These are phyloP conservation scores for Aplysia californica DNA, from an alignment of 1,140 invertebrate species.

Conservation along the genomic window DNA sequence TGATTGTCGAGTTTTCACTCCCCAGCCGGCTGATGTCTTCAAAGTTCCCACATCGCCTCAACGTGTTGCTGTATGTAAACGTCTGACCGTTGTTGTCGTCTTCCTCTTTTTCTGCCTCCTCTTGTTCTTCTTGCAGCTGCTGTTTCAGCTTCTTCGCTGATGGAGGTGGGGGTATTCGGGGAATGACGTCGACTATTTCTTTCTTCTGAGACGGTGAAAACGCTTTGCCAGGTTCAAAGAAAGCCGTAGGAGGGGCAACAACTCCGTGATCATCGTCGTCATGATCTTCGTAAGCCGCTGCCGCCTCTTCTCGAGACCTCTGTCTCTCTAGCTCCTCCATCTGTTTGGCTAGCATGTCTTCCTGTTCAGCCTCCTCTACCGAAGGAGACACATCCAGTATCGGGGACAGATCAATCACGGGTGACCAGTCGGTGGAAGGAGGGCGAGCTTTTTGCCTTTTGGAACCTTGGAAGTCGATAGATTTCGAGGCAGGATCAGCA, in stretches of 20 bases:
- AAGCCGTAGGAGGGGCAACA: not conserved
- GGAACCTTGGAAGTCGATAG: slow-evolving; percentile 63
- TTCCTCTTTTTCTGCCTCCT: slow-evolving; percentile 3
- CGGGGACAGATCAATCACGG: slow-evolving; percentile 70
- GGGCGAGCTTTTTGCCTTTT: slow-evolving; percentile 64
- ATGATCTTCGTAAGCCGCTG: slow-evolving; percentile 30
- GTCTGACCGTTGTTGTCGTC: slow-evolving; percentile 10
- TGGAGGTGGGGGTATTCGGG: slow-evolving; percentile 18
- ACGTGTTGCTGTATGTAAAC: slow-evolving; percentile 16
- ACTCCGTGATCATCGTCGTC: slow-evolving; percentile 43
- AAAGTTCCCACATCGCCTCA: slow-evolving; percentile 55
- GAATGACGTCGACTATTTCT: not conserved
- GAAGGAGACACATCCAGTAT: slow-evolving; percentile 71
- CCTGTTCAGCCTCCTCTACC: slow-evolving; percentile 69
- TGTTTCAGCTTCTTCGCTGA: slow-evolving; percentile 25
- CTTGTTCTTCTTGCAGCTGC: slow-evolving; percentile 16
- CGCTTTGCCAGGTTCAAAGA: not conserved
- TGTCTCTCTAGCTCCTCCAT: slow-evolving; percentile 50
- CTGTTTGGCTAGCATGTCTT: slow-evolving; percentile 66
- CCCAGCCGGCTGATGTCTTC: slow-evolving; percentile 60
- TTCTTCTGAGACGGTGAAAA: not conserved
- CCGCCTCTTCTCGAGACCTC: slow-evolving; percentile 48
- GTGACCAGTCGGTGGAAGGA: slow-evolving; percentile 69
- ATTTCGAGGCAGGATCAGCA: slow-evolving; percentile 61
- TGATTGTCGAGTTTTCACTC: not conserved